Base-by-base conservation (phyloP, 2,113 vertebrate genomes). In the Aspiorhynchus laticeps region DNA sequence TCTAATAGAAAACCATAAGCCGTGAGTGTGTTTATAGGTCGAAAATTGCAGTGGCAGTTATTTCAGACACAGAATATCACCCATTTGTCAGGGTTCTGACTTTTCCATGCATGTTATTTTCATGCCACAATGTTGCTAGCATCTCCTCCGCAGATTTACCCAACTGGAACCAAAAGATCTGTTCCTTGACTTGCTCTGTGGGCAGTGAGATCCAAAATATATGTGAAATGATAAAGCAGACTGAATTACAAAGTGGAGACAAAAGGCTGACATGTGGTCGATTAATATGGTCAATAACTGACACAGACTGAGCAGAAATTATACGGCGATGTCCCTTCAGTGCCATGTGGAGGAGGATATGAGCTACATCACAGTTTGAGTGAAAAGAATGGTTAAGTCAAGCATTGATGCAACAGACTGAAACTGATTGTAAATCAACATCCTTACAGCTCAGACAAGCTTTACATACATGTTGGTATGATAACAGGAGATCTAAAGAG, bases 41-140 rank as follows among this genome's bases (percentile, higher is more conserved):
- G 0, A 65, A n/a, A 33, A 36, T 51, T 67, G 87, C 85, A 90
- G 81, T 21, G 8, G 31, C 84, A 81, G 87, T 91, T 84, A 82
- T 90, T 89, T 85, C 67, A 85, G 80, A 78, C 84, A 51, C 78
- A 90, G 80, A 91, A 89, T 89, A 88, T 91, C 91, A 91, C 90
- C 86, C 89, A 36, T 89, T 67, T 90, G 19, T 21, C 26, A 53
- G 76, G 48, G 51, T 24, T 33, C 51, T 19, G 36, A 61, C 56
- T 36, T 90, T 89, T 90, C 84, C 38, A n/a, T 41, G 21, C 21
- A 15, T 46, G 59, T 24, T 79, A 59, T 59, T 81, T n/a, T 80
- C 33, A 61, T 53, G 46, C 43, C 46, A 53, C 46, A n/a, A 26
- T 21, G 31, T 61, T 61, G 5, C 78, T 0, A 26, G 78, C 78